These are phyloP conservation scores for Panthera tigris DNA, from an alignment of 2,113 vertebrate genomes.

Conservation along the genomic window DNA sequence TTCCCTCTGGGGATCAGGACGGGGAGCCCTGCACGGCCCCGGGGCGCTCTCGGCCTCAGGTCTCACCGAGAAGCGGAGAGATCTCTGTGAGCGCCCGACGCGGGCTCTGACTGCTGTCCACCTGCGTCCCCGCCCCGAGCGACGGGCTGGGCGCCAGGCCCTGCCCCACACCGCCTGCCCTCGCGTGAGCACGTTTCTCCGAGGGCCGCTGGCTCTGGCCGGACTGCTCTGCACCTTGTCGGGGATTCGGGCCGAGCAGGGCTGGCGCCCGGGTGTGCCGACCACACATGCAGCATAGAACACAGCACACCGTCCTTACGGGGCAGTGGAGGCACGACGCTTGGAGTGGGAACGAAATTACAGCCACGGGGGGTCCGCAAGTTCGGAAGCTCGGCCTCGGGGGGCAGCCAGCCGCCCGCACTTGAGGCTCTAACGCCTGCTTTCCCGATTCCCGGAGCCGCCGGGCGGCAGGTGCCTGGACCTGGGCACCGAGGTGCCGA, in stretches of 20 bases:
- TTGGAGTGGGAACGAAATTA: neutral
- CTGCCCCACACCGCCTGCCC: neutral
- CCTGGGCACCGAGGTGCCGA: neutral
- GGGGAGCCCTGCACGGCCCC: rapidly evolving
- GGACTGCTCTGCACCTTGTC: neutral
- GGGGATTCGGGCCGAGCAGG: neutral
- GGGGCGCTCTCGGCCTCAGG: rapidly evolving
- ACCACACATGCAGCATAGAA: neutral
- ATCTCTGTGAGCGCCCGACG: rapidly evolving
- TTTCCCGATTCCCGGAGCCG: neutral
- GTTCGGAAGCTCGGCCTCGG: neutral
- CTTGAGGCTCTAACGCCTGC: neutral
- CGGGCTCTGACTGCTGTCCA: neutral
- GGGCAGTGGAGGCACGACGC: neutral
- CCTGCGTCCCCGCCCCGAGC: neutral
- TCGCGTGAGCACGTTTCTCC: neutral
- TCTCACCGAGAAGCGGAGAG: neutral
- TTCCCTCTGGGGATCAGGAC: too few species aligned
- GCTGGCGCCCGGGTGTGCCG: neutral
- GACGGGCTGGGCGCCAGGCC: neutral
- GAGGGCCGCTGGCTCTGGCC: neutral
- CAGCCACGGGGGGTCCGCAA: neutral
- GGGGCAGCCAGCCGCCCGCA: neutral
- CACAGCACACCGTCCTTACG: neutral
- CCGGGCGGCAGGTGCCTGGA: neutral